Percentiles rank a stretch among this genome's conserved stretches.
Conservation (phyloP, 2,797 vertebrate genomes). For the Notamacropus eugenii region DNA sequence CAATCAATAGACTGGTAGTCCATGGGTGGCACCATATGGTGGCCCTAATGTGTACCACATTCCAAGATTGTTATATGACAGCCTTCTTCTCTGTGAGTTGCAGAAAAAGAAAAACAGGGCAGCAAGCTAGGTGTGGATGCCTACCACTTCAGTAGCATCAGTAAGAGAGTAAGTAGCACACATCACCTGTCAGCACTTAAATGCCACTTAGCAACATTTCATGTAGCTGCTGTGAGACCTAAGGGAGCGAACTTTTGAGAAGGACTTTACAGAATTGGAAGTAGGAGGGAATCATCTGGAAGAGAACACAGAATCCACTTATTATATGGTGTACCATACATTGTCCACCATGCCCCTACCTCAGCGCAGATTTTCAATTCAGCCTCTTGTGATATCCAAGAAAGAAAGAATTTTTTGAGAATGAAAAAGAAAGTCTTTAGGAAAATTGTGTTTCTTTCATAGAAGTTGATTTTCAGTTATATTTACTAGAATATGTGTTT, state of each 20-base stretch:
- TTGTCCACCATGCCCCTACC: not conserved
- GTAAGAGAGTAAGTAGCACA: not conserved
- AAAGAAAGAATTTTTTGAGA: not conserved
- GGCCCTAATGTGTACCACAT: not conserved
- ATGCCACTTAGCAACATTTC: not conserved
- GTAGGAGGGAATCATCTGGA: not conserved
- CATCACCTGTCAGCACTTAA: not conserved
- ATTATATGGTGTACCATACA: no score
- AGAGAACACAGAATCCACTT: not conserved
- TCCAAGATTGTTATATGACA: not conserved
- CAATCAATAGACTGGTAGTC: not conserved
- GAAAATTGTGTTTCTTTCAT: not conserved
- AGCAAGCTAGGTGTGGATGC: not conserved
- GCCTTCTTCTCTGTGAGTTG: not conserved
- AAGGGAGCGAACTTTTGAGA: not conserved
- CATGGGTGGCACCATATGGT: not conserved
- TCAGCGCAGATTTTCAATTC: not conserved
- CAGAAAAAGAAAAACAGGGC: not conserved
- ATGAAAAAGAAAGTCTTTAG: not conserved
- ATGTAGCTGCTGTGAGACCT: not conserved
- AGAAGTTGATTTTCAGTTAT: not conserved
- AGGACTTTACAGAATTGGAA: not conserved
- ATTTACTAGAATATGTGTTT: conserved; percentile 6
- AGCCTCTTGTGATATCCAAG: not conserved
- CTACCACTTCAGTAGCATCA: not conserved